These are phyloP conservation scores for Phenganax stokvisi DNA, from an alignment of 92 coral and sea anemone species.

Conservation along the genomic window DNA sequence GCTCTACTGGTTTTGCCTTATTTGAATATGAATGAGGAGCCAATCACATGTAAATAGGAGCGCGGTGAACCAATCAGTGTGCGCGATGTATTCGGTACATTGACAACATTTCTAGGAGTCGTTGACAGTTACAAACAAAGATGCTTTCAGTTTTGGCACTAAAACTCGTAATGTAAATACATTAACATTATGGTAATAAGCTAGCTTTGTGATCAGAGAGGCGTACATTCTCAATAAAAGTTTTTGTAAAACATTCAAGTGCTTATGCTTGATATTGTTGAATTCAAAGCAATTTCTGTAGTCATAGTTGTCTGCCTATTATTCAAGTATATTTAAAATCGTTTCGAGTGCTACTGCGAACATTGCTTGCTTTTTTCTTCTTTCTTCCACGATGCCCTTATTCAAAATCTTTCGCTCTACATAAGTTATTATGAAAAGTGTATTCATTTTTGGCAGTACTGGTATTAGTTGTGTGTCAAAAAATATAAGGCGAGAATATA, in stretches of 20 bases:
- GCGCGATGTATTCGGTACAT: neutral
- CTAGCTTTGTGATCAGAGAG: neutral
- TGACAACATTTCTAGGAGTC: conserved; percentile 5
- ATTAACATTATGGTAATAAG: conserved; percentile 2
- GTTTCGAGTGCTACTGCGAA: too few species aligned
- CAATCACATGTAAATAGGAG: conserved; percentile 29
- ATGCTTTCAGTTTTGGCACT: conserved; percentile 17
- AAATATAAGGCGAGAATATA: too few species aligned
- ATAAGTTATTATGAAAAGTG: too few species aligned
- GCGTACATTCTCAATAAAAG: neutral
- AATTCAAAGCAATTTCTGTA: too few species aligned
- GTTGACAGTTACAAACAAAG: conserved; percentile 16
- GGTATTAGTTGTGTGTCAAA: too few species aligned
- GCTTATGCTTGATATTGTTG: too few species aligned
- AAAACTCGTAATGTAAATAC: neutral
- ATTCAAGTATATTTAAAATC: too few species aligned
- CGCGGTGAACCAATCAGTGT: conserved; percentile 22
- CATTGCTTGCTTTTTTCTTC: too few species aligned
- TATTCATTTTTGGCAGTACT: too few species aligned
- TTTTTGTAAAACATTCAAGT: neutral
- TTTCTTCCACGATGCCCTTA: too few species aligned
- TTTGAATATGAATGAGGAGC: conserved; percentile 3
- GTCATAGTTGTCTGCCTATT: too few species aligned
- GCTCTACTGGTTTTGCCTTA: conserved; percentile 26
- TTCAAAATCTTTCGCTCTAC: too few species aligned